Conservation (phyloP, 2,888 invertebrate species). For the Endomychus coccineus region DNA sequence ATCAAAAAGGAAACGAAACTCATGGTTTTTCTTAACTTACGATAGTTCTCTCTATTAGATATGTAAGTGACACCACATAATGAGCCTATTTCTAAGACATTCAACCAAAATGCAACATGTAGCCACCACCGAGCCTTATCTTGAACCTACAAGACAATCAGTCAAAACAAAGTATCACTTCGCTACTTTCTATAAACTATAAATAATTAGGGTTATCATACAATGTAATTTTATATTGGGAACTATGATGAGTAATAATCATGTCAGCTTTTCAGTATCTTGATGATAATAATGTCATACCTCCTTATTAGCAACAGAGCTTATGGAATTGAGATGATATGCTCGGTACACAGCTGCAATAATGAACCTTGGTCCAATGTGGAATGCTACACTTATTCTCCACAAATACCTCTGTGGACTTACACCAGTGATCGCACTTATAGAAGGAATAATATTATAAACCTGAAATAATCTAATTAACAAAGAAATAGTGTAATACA, state of each 20-base stretch:
- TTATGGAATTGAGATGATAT: slow-evolving; percentile 65
- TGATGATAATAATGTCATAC: slow-evolving; percentile 35
- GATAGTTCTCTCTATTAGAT: slow-evolving; percentile 91
- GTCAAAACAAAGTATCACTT: neutral
- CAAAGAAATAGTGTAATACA: slow-evolving; percentile 1
- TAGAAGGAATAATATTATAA: slow-evolving; percentile 89
- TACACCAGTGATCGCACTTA: slow-evolving; percentile 91
- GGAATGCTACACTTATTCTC: slow-evolving; percentile 86
- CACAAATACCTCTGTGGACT: slow-evolving; percentile 89
- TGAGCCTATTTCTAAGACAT: slow-evolving; percentile 74
- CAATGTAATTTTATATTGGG: too few species aligned
- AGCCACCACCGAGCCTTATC: slow-evolving; percentile 55
- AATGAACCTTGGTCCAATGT: slow-evolving; percentile 83
- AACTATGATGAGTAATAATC: too few species aligned
- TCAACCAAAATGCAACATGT: slow-evolving; percentile 71
- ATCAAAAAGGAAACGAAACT: slow-evolving; percentile 5
- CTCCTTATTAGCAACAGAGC: slow-evolving; percentile 50
- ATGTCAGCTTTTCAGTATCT: slow-evolving; percentile 1
- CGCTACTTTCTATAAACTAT: too few species aligned
- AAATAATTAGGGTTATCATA: too few species aligned
- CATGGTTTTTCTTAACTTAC: slow-evolving; percentile 54
- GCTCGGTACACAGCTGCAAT: slow-evolving; percentile 82
- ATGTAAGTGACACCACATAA: slow-evolving; percentile 90
- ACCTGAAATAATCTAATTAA: slow-evolving; percentile 59
- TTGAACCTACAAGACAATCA: slow-evolving; percentile 40